Evolutionary conservation across 2,888 invertebrate species (phyloP).

Genomic region (Agrochola lota): DNA sequence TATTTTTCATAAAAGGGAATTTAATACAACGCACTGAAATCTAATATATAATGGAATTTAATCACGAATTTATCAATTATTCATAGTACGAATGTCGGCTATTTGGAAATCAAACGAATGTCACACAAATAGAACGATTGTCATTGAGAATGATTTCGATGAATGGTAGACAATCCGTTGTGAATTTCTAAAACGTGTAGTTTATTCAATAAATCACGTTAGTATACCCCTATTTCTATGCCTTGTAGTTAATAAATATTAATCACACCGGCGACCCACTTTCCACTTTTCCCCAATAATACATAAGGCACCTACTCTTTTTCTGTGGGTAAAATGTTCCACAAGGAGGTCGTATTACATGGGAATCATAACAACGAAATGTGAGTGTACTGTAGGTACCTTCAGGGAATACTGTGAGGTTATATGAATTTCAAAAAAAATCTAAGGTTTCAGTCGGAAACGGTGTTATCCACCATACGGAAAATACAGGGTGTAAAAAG

Average conservation of each 20-base stretch:
- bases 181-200: neutral
- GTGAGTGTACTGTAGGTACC: neutral
- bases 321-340: neutral
- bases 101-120: neutral
- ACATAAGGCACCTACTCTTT: neutral
- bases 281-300: neutral
- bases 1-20: conserved; percentile 28
- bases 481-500: neutral
- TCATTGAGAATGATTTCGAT: neutral
- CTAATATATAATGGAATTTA: neutral
- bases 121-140: too few relatives aligned
- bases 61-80: neutral
- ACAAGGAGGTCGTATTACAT: neutral
- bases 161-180: neutral
- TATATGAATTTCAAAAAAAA: conserved; percentile 22
- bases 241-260: neutral
- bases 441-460: neutral
- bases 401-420: neutral
- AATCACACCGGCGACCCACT: neutral
- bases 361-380: neutral
- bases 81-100: neutral
- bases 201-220: conserved; percentile 25
- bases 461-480: neutral
- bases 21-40: neutral
- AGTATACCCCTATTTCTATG: neutral